Conservation (phyloP, 2,888 invertebrate genomes). For the Dasysyrphus albostriatus region DNA sequence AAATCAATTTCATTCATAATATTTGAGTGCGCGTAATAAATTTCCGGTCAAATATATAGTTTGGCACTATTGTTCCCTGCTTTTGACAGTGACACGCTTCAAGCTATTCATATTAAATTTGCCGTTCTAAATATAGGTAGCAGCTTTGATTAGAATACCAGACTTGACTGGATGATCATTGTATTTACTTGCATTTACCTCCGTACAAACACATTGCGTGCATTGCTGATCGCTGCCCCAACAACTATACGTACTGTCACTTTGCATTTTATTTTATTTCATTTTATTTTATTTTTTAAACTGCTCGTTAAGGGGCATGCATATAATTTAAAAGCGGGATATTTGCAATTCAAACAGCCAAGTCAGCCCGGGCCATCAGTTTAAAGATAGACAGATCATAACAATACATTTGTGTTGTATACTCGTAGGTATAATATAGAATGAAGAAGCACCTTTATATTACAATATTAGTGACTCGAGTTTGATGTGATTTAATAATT, state of each 20-base stretch:
- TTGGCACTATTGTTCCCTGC: no score
- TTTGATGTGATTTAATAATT: neutral
- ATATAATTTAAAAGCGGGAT: neutral
- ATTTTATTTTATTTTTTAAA: neutral
- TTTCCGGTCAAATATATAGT: neutral
- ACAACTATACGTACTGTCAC: neutral
- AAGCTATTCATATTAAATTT: slow-evolving; percentile 1
- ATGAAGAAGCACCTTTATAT: neutral
- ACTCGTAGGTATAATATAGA: neutral
- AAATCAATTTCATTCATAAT: no score
- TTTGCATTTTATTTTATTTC: neutral
- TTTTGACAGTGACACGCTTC: slow-evolving; percentile 28
- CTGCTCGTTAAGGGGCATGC: neutral
- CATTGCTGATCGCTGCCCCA: neutral
- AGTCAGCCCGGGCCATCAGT: neutral
- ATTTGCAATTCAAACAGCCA: slow-evolving; percentile 1
- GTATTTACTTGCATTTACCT: neutral
- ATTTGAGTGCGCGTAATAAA: no score
- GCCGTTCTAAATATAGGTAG: neutral
- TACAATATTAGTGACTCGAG: neutral
- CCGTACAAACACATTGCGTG: slow-evolving; percentile 50
- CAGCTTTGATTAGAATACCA: slow-evolving; percentile 55
- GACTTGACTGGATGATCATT: slow-evolving; percentile 23
- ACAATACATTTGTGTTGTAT: neutral
- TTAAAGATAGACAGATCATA: neutral